phyloP scores from a whole-genome alignment of 1,140 invertebrate species.

The Drosophila novamexicana region DNA sequence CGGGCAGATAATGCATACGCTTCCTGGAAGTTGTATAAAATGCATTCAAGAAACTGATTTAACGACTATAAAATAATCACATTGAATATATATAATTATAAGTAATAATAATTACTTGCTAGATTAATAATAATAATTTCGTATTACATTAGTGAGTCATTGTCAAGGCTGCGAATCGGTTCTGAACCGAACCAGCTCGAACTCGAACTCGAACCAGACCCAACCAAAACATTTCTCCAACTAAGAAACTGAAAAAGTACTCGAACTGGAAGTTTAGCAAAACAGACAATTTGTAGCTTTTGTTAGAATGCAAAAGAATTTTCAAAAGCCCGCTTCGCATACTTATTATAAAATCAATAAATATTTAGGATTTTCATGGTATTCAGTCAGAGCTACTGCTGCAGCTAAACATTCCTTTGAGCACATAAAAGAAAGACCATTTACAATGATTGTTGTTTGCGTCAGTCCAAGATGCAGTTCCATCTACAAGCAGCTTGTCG shows the following conservation, averaged over 20 bases:
- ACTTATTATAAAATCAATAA: not conserved
- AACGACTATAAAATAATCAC: conserved; percentile 4
- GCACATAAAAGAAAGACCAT: conserved; percentile 1
- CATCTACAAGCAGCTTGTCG: conserved; percentile 17
- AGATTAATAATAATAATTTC: not conserved
- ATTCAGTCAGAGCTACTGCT: not conserved
- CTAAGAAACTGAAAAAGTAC: no score
- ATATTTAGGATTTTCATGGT: not conserved
- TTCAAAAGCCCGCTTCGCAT: not conserved
- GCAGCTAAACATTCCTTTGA: conserved; percentile 14
- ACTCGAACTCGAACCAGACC: no score
- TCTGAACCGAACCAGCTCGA: no score
- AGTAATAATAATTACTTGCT: not conserved
- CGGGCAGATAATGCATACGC: not conserved
- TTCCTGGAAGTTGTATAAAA: conserved; percentile 21
- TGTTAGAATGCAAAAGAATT: not conserved
- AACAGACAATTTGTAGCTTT: no score
- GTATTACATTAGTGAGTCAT: no score
- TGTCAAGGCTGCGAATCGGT: no score
- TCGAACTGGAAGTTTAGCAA: no score
- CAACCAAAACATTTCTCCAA: no score
- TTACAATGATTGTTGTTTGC: conserved; percentile 38
- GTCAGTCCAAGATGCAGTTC: conserved; percentile 23
- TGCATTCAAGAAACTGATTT: not conserved
- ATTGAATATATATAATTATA: not conserved